Base-by-base conservation (phyloP, 2,113 vertebrate genomes). In the Mormyrus iriodes region DNA sequence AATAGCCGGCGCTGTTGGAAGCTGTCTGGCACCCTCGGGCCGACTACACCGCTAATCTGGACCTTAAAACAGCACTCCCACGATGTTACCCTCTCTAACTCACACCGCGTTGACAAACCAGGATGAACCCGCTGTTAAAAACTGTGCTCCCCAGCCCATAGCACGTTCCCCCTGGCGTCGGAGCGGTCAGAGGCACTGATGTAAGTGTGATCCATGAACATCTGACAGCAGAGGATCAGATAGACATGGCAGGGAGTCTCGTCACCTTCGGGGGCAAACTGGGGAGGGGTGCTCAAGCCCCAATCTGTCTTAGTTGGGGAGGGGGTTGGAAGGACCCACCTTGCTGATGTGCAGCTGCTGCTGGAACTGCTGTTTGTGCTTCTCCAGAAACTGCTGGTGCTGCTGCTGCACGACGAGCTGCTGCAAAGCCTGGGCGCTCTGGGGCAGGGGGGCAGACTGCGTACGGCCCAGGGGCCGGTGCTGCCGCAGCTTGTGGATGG, bases 381-480 rank as follows among this genome's bases (percentile, higher is more conserved):
- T 99, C 94, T 99, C 98, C 95, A 99, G 96, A 93, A 99, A 99
- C 94, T 99, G 98, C 95, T 99, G 98, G 95, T 99, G 98, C 93
- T 99, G 98, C 95, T 99, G 98, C 94, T 99, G 98, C 92, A 99
- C 97, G 87, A 99, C 98, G 92, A 99, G 95, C 94, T 99, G 98
- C 95, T 99, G 98, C 92, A 99, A 95, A 84, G 98, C 98, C 93
- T 98, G 98, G 4, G 97, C 94, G 79, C 96, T 99, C 96, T 99
- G 98, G 39, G 98, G 98, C 93, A 99, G 96, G 0, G 98, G 98
- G 13, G 98, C 98, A 0, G 98, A 99, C 96, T 99, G 98, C 0
- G 98, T 99, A 90, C 98, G 96, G 39, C 98, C 98, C 88, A 99
- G 94, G 0, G 98, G 98, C 91, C 97, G 98, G 94, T 99, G 98